Evolutionary conservation across 2,797 vertebrate species (phyloP).

Genomic region (Pseudomugil tenellus): DNA sequence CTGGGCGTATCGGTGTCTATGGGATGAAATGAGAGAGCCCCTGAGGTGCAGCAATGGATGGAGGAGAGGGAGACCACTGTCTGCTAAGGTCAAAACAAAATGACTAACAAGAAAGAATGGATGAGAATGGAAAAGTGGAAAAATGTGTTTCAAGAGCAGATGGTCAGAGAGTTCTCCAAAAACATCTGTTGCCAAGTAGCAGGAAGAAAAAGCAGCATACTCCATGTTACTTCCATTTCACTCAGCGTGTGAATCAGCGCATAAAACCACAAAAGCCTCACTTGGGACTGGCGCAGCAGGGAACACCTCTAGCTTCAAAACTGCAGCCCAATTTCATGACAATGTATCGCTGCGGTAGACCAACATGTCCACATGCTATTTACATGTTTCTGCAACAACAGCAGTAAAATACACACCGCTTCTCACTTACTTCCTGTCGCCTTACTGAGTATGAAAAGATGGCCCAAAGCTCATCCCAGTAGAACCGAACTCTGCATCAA

Average conservation of each 20-base stretch:
- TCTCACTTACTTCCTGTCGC: neutral
- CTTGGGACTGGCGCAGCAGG: neutral
- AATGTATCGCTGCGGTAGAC: neutral
- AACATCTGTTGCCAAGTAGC: neutral
- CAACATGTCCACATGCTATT: neutral
- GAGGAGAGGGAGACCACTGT: constrained; percentile 29
- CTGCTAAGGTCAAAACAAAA: constrained; percentile 47
- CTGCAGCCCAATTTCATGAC: neutral
- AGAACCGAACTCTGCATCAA: constrained; percentile 5
- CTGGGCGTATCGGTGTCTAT: constrained; percentile 72
- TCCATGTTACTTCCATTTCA: neutral
- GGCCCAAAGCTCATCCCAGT: constrained; percentile 7
- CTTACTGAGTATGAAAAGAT: neutral
- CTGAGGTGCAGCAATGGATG: constrained; percentile 40
- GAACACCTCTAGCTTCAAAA: neutral
- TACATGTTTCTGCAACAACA: neutral
- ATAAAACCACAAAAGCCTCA: neutral
- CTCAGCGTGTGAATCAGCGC: neutral
- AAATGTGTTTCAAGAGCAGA: constrained; percentile 6
- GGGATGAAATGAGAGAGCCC: constrained; percentile 69
- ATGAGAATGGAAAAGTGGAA: constrained; percentile 5
- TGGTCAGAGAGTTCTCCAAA: neutral
- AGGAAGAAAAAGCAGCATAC: neutral
- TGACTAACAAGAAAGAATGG: constrained; percentile 6
- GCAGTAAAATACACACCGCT: neutral